Conservation (phyloP, 2,113 vertebrate genomes). For the Clarias magur region DNA sequence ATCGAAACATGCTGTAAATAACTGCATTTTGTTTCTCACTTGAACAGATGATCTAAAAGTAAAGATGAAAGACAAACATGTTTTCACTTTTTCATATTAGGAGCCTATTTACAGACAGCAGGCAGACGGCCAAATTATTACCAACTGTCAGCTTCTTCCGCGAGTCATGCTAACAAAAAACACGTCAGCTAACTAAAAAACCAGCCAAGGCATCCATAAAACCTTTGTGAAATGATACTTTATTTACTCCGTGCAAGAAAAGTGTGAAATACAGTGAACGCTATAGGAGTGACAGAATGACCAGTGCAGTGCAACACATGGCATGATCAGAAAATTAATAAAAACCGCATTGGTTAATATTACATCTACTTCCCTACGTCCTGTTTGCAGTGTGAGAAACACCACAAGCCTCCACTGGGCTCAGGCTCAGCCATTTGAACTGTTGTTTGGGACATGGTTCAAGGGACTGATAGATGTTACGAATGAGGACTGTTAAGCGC, state of each 20-base stretch:
- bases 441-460: too few species aligned
- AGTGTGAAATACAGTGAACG: neutral
- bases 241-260: neutral
- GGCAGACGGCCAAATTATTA: neutral
- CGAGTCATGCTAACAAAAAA: neutral
- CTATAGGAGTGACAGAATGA: neutral
- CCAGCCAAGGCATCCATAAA: neutral
- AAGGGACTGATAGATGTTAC: too few species aligned
- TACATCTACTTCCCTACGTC: too few species aligned
- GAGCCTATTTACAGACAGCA: neutral
- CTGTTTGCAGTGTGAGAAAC: too few species aligned
- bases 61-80: neutral
- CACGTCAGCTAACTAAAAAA: neutral
- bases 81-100: too few species aligned
- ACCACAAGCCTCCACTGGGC: too few species aligned
- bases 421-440: too few species aligned
- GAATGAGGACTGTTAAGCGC: too few species aligned
- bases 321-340: too few species aligned
- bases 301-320: neutral
- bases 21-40: neutral
- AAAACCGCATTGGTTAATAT: too few species aligned
- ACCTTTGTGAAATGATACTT: neutral
- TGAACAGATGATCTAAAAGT: neutral
- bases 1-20: neutral
- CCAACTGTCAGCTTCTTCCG: neutral